Percentiles rank a stretch among this genome's conserved stretches.
These are phyloP conservation scores for Labeo rohita DNA, from an alignment of 2,113 vertebrate genomes.

Conservation along the genomic window DNA sequence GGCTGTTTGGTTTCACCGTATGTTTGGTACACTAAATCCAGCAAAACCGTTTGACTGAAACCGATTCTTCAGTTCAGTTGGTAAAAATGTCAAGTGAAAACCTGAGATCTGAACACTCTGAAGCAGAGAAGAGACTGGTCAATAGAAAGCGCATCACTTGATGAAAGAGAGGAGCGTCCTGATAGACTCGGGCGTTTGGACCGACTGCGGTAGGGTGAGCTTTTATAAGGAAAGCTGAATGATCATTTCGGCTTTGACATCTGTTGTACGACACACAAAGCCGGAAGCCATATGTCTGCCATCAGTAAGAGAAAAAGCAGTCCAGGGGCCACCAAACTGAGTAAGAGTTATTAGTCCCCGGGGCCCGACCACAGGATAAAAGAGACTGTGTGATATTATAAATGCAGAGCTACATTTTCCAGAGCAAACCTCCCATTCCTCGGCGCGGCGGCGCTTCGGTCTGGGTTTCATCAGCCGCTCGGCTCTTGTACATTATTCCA, in stretches of 20 bases:
- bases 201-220: background rate
- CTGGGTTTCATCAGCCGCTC: background rate
- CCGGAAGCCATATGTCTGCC: slow-evolving; percentile 71
- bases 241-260: slow-evolving; percentile 44
- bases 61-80: background rate
- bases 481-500: background rate
- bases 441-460: background rate
- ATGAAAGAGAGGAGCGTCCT: background rate
- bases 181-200: background rate
- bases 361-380: slow-evolving; percentile 69
- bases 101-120: background rate
- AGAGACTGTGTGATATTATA: slow-evolving; percentile 65
- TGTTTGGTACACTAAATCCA: background rate
- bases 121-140: background rate
- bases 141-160: background rate
- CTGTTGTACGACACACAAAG: slow-evolving; percentile 14
- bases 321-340: slow-evolving; percentile 64
- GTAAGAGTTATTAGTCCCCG: slow-evolving; percentile 65
- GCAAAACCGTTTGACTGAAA: background rate
- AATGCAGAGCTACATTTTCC: slow-evolving; percentile 73
- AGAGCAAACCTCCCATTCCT: slow-evolving; percentile 64
- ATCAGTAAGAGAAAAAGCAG: slow-evolving; percentile 62
- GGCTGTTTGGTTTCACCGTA: background rate
- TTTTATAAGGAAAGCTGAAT: slow-evolving; percentile 19
- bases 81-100: background rate